A percentile compares a stretch with the other conserved stretches of the same genome.
Conservation (phyloP, 2,888 invertebrate species). For the Pammene aurita region DNA sequence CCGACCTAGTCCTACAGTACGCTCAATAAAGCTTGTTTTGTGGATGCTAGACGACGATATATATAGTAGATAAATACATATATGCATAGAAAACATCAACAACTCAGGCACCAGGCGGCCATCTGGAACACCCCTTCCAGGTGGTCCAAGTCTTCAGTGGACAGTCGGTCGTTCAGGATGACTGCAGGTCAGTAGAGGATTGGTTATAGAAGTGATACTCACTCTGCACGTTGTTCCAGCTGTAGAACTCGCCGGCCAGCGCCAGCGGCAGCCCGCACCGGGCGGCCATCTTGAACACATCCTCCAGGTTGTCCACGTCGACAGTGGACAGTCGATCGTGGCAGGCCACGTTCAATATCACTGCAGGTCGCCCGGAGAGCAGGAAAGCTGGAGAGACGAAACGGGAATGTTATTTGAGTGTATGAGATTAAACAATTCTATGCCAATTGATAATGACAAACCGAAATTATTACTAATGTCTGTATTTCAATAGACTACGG, state of each 20-base stretch:
- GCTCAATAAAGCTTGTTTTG: too few relatives aligned
- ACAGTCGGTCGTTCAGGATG: neutral
- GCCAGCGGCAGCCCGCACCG: conserved; percentile 56
- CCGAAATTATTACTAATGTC: too few relatives aligned
- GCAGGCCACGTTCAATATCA: conserved; percentile 76
- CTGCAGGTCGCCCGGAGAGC: conserved; percentile 74
- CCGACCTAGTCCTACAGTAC: too few relatives aligned
- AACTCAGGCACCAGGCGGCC: neutral
- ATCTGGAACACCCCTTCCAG: neutral
- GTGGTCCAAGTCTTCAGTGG: neutral
- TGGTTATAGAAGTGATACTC: conserved; percentile 48
- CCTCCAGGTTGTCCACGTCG: conserved; percentile 54
- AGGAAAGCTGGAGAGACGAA: conserved; percentile 72
- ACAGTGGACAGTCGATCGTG: conserved; percentile 55
- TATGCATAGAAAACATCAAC: too few relatives aligned
- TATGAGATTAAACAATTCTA: too few relatives aligned
- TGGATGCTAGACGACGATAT: too few relatives aligned
- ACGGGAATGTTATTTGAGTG: neutral
- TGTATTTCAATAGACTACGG: too few relatives aligned
- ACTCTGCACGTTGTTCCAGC: conserved; percentile 70
- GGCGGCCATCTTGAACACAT: conserved; percentile 58
- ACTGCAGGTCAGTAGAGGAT: neutral
- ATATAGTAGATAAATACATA: too few relatives aligned
- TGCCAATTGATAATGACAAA: too few relatives aligned
- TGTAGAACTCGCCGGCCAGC: conserved; percentile 68